Evolutionary conservation across 2,113 vertebrate genomes (phyloP), one percentile per base, ranked within the genome.

Genomic region (Rallus limicola): DNA sequence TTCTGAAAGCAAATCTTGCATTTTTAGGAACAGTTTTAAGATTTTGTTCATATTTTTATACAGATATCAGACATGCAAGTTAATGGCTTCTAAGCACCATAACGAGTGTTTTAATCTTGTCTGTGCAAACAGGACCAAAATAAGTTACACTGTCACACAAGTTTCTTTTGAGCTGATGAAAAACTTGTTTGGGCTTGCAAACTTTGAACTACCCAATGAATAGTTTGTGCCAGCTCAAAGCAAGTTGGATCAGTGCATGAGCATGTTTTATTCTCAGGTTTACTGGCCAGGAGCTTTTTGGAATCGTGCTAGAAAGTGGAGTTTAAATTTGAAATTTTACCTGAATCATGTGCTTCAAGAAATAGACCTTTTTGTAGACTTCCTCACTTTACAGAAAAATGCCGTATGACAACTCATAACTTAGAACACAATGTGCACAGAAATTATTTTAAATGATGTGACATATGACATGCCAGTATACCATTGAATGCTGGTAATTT

Each of bases 391-490:
- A 7, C 12, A 91, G 75, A 77, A 88, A 67, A 85, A 52, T 5
- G 11, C n/a, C n/a, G n/a, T n/a, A 53, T 76, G 46, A 59, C 65
- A 26, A 21, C 12, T 82, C 0, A 0, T 59, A 80, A 67, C 50
- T 74, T 78, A 50, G 68, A 90, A 67, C 46, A 85, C 74, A 55
- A 80, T 60, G 13, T 59, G 12, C n/a, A n/a, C n/a, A n/a, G n/a
- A n/a, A n/a, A n/a, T n/a, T n/a, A n/a, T 74, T 89, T n/a, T 82
- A 67, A 65, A 80, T 44, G 13, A 29, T 75, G 44, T 71, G 78
- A 95, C 92, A 65, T 4, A 53, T 91, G 34, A 18, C 68, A 71
- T 80, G 91, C 74, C 50, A 60, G 19, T 70, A 17, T 50, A 82
- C 25, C 74, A 52, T 26, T 76, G 42, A 82, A 50, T 68, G 29